A percentile compares a stretch with the other conserved stretches of the same genome.
phyloP scores from a whole-genome alignment of 1,140 invertebrate species.

The Marisa cornuarietis region DNA sequence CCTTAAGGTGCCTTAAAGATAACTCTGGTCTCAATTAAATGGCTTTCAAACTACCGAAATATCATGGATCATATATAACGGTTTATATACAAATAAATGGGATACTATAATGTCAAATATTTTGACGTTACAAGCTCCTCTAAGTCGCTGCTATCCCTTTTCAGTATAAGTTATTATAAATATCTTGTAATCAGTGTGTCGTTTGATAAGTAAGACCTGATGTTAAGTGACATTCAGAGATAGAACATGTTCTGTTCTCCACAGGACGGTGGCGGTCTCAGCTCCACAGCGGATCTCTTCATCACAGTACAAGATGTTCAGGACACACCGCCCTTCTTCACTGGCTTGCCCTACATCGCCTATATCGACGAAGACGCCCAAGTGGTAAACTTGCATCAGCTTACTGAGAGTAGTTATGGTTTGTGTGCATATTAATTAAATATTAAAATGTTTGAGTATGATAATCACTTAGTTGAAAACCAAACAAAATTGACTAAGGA shows the following conservation, averaged over 20 bases:
- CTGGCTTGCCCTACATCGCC: conserved; percentile 26
- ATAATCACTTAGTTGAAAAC: too few species aligned
- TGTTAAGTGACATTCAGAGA: neutral
- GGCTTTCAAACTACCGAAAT: neutral
- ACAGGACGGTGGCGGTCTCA: conserved; percentile 5
- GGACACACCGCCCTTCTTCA: conserved; percentile 38
- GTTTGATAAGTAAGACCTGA: neutral
- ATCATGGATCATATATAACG: neutral
- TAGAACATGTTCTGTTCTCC: neutral
- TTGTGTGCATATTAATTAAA: too few species aligned
- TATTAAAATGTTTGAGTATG: too few species aligned
- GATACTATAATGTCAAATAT: neutral
- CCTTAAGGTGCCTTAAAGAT: neutral
- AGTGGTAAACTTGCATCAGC: neutral
- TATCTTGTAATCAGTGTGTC: neutral
- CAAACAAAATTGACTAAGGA: too few species aligned
- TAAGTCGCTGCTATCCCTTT: neutral
- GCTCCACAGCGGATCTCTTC: conserved; percentile 22
- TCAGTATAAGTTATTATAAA: too few species aligned
- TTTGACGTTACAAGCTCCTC: neutral
- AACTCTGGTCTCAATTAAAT: too few species aligned
- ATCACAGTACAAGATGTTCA: conserved; percentile 40
- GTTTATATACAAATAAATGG: neutral
- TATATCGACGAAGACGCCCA: conserved; percentile 20
- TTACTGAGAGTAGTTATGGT: neutral